A percentile compares a stretch with the other conserved stretches of the same genome.
Conservation (phyloP, 2,113 vertebrate genomes). For the Dipodomys spectabilis region DNA sequence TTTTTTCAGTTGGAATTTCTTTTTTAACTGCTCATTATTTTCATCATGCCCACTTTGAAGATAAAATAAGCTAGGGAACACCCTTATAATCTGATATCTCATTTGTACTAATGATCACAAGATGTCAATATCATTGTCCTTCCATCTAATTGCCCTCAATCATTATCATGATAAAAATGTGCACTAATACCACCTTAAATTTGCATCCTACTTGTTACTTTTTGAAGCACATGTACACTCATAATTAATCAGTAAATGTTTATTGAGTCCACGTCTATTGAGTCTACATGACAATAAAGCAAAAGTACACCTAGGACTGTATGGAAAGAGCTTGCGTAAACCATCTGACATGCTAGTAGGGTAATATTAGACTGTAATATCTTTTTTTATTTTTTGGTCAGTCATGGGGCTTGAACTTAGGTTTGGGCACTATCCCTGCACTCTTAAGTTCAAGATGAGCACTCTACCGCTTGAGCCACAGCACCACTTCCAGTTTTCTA, state of each 20-base stretch:
- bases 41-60: slow-evolving; percentile 68
- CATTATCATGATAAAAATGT: slow-evolving; percentile 19
- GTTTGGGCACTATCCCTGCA: too few species aligned
- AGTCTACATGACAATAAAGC: neutral
- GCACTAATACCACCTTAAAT: neutral
- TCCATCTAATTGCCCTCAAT: neutral
- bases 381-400: neutral
- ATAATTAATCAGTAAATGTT: neutral
- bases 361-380: neutral
- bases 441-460: too few species aligned
- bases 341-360: neutral
- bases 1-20: slow-evolving; percentile 38
- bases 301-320: neutral
- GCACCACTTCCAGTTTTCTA: too few species aligned
- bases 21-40: slow-evolving; percentile 72
- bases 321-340: neutral
- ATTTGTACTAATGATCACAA: neutral
- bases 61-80: slow-evolving; percentile 44
- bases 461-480: too few species aligned
- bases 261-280: neutral
- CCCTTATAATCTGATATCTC: neutral
- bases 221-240: neutral
- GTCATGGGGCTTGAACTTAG: too few species aligned
- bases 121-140: slow-evolving; percentile 6
- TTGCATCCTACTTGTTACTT: slow-evolving; percentile 1